Base-by-base conservation (phyloP, 2,888 invertebrate genomes). In the Slavum lentiscoides region DNA sequence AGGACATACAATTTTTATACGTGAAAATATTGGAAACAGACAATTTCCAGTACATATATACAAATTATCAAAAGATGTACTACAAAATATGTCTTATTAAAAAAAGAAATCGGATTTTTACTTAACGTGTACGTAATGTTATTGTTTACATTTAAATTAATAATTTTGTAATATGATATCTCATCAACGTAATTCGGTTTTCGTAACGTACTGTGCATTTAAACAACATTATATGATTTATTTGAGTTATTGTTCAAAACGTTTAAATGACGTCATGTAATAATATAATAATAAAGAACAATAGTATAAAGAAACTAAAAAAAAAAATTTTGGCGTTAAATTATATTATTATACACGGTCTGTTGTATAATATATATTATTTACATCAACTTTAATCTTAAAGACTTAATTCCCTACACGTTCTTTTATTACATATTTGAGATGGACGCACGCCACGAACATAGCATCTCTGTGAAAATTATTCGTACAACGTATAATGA, bases 181-280 rank as follows among this genome's bases (percentile, higher is more conserved):
- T 72, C 59, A 19, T 11, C 59, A 19, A 62, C 5, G 15, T 74
- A 74, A 64, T 74, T 74, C 64, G 53, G 62, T 62, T 62, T 13
- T 43, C 19, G 30, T 74, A 37, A 17, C 0, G 15, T 15, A 7
- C 49, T 9, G 37, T n/a, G 11, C 19, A 49, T 30, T 49, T 53
- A 11, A 0, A 49, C 19, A 61, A 61, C 6, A 19, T 8, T 6
- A 5, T 43, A 59, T 19, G 19, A 43, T 49, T 53, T 37, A 58
- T 13, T 49, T 3, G 11, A 49, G 43, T 67, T 13, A 49, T 67
- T 3, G 21, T 49, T 67, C 49, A 21, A 67, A 49, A 67, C 19
- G 1, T 55, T 55, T 37, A 39, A 64, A 49, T 13, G 11, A 49
- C 49, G 13, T 49, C 13, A 17, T 55, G 1, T 19, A 55, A n/a